phyloP scores from a whole-genome alignment of 2,797 vertebrate genomes.

The Eurystomus glaucurus region DNA sequence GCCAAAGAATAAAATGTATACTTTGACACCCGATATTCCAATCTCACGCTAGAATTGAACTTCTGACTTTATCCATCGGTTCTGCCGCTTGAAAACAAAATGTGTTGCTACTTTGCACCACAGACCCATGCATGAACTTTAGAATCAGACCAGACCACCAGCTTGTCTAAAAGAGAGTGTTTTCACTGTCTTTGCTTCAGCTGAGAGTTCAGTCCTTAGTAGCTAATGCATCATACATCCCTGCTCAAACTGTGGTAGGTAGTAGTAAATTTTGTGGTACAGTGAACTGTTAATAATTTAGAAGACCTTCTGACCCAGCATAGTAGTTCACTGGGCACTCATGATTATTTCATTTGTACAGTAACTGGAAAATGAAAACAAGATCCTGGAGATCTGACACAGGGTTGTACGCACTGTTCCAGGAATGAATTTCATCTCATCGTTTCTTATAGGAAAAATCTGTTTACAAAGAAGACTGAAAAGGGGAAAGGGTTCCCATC shows the following conservation, averaged over 20 bases:
- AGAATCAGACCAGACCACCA: background rate
- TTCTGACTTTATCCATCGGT: background rate
- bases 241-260: background rate
- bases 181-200: background rate
- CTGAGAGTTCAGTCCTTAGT: background rate
- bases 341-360: constrained; percentile 9
- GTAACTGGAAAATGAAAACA: constrained; percentile 49
- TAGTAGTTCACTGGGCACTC: background rate
- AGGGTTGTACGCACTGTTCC: background rate
- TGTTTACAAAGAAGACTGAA: constrained; percentile 55
- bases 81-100: background rate
- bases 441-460: constrained; percentile 43
- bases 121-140: background rate
- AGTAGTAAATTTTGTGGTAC: background rate
- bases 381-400: constrained; percentile 24
- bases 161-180: background rate
- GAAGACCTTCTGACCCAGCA: background rate
- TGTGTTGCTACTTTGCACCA: background rate
- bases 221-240: background rate
- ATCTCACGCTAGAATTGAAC: background rate
- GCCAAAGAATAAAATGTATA: background rate
- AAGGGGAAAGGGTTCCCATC: constrained; percentile 17
- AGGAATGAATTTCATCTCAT: constrained; percentile 37
- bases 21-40: fast-evolving
- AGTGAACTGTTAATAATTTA: constrained; percentile 10